Evolutionary conservation across 1,140 invertebrate genomes (phyloP).

Genomic region (Oedothorax gibbosus): DNA sequence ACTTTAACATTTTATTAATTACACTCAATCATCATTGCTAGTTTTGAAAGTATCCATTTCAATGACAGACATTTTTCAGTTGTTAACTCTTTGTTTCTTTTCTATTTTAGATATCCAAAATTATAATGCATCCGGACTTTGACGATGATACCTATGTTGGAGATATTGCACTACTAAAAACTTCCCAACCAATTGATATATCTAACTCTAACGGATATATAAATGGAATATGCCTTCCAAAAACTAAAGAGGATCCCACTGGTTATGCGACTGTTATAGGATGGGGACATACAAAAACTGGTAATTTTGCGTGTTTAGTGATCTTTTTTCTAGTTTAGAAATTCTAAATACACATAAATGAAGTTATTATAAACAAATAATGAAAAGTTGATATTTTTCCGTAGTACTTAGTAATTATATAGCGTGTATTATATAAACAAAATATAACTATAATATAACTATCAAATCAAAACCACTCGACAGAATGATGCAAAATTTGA

Average conservation of each 20-base stretch:
- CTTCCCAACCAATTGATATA: conserved; percentile 34
- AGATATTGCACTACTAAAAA: conserved; percentile 60
- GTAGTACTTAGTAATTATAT: no score
- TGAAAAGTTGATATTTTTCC: no score
- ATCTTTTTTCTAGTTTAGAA: no score
- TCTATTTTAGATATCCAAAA: conserved; percentile 31
- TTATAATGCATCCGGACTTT: conserved; percentile 35
- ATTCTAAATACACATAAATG: no score
- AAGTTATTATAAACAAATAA: no score
- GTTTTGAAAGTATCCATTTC: background rate
- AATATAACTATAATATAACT: no score
- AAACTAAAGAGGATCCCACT: conserved; percentile 74
- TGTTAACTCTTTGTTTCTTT: background rate
- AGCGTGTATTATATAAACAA: no score
- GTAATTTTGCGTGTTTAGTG: conserved; percentile 32
- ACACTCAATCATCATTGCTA: no score
- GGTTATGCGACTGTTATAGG: conserved; percentile 73
- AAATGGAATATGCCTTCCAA: conserved; percentile 34
- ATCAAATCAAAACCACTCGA: no score
- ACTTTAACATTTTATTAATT: background rate
- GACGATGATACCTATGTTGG: conserved; percentile 14
- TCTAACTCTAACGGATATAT: conserved; percentile 23
- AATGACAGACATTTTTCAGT: background rate
- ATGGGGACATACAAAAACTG: conserved; percentile 64
- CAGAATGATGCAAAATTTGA: no score